These are phyloP conservation scores for Bagarius yarrelli DNA, from an alignment of 2,113 vertebrate genomes.

Conservation along the genomic window DNA sequence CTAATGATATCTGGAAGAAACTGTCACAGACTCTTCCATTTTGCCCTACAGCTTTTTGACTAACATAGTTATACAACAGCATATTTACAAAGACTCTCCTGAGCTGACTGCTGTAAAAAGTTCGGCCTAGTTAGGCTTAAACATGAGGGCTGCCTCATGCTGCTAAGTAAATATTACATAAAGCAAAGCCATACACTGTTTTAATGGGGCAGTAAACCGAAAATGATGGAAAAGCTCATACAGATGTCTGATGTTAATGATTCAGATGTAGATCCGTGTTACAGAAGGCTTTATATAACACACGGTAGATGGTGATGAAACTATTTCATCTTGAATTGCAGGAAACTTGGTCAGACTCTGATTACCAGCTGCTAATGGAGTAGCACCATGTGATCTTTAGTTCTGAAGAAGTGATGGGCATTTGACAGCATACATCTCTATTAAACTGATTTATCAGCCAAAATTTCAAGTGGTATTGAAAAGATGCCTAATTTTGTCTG, in stretches of 20 bases:
- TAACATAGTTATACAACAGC: neutral
- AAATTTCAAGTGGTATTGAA: neutral
- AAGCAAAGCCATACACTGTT: neutral
- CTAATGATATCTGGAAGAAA: constrained; percentile 60
- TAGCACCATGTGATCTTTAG: neutral
- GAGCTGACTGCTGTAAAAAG: neutral
- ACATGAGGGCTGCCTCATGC: too few species aligned
- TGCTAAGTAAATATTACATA: neutral
- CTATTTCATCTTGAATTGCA: neutral
- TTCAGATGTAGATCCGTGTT: neutral
- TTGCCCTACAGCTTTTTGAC: neutral
- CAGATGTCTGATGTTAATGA: neutral
- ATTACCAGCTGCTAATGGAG: neutral
- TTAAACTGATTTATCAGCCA: neutral
- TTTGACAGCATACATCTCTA: neutral
- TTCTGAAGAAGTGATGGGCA: neutral
- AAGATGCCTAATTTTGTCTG: constrained; percentile 8
- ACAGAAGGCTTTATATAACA: neutral
- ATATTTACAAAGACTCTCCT: neutral
- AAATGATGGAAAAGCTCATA: neutral
- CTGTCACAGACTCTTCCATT: constrained; percentile 54
- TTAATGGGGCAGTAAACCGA: neutral
- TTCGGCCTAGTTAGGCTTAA: neutral
- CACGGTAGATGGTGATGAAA: neutral
- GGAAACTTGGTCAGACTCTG: neutral